These are phyloP conservation scores for Danaus plexippus DNA, from an alignment of 1,140 invertebrate genomes.

Conservation along the genomic window DNA sequence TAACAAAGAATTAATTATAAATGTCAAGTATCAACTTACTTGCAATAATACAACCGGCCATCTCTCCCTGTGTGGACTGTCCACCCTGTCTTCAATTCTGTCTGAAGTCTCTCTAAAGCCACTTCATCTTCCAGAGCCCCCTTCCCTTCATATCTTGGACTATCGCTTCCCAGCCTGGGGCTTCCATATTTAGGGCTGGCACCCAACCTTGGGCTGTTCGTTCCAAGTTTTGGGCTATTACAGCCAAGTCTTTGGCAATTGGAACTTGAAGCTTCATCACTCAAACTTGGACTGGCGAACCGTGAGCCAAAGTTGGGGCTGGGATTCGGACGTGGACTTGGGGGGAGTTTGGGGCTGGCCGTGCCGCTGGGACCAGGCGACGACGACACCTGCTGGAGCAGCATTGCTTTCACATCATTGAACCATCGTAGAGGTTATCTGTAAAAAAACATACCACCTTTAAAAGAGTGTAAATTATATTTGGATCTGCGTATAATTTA, in stretches of 20 bases:
- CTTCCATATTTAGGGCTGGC: conserved; percentile 55
- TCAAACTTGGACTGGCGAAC: conserved; percentile 40
- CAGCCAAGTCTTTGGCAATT: conserved; percentile 28
- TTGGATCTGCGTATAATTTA: no score
- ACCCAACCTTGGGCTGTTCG: conserved; percentile 29
- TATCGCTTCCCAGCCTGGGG: conserved; percentile 41
- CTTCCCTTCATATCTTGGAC: conserved; percentile 32
- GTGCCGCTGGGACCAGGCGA: conserved; percentile 62
- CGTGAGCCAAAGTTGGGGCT: conserved; percentile 44
- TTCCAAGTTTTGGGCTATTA: conserved; percentile 29
- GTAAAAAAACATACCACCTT: conserved; percentile 22
- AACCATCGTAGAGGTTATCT: conserved; percentile 48
- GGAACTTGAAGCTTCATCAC: conserved; percentile 40
- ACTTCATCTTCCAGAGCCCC: conserved; percentile 50
- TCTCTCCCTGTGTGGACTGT: conserved; percentile 81
- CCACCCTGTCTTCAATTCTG: conserved; percentile 76
- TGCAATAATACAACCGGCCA: conserved; percentile 84
- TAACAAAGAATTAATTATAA: no score
- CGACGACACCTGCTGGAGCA: conserved; percentile 62
- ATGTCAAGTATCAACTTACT: conserved; percentile 73
- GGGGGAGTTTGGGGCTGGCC: conserved; percentile 51
- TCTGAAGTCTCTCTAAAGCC: conserved; percentile 69
- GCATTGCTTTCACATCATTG: conserved; percentile 63
- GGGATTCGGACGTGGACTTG: conserved; percentile 37
- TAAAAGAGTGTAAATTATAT: neutral